These are phyloP conservation scores for Syrmaticus mikado DNA, from an alignment of 2,113 vertebrate species.

Conservation along the genomic window DNA sequence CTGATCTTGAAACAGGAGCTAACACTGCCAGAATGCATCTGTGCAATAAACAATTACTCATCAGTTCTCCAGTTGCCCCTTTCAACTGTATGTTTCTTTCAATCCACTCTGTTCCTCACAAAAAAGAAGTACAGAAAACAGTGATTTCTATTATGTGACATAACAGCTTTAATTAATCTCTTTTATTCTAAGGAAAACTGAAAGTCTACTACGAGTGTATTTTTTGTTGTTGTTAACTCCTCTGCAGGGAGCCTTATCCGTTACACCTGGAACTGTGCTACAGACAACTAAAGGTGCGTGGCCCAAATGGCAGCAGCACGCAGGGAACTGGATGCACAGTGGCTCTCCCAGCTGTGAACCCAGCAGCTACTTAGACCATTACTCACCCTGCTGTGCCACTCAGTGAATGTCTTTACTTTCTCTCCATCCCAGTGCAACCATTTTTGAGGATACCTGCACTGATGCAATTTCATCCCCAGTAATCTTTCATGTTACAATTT, in stretches of 20 bases:
- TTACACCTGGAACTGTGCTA: background rate
- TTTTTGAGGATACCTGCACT: background rate
- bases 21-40: background rate
- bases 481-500: background rate
- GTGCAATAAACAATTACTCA: conserved; percentile 49
- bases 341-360: background rate
- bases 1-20: conserved; percentile 57
- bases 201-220: conserved; percentile 9
- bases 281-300: background rate
- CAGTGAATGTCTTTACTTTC: background rate
- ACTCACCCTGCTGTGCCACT: background rate
- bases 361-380: background rate
- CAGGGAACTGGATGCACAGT: accelerated
- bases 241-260: background rate
- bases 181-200: conserved; percentile 57
- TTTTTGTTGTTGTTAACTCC: background rate
- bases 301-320: background rate
- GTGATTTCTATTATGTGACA: conserved; percentile 56
- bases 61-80: conserved; percentile 19
- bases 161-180: conserved; percentile 53
- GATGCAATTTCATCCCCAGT: background rate
- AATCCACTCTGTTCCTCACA: conserved; percentile 16
- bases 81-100: conserved; percentile 41
- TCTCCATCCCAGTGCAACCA: background rate
- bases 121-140: conserved; percentile 33